phyloP scores from a whole-genome alignment of 2,888 invertebrate species.

The Lydus trimaculatus region DNA sequence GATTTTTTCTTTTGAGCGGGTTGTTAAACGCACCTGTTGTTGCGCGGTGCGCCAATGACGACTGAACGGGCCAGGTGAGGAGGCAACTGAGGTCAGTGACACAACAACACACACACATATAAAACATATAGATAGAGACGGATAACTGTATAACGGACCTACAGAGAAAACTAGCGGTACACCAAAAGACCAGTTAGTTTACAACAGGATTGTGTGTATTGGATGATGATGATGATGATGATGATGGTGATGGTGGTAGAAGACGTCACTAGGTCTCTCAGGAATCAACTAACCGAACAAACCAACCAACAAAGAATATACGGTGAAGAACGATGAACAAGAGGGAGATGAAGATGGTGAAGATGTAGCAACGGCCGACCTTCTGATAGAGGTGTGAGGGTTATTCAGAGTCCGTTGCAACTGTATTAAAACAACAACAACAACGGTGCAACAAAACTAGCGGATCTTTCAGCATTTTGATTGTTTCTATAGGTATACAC shows the following conservation, averaged over 20 bases:
- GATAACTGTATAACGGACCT: slow-evolving; percentile 13
- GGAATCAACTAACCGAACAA: slow-evolving; percentile 17
- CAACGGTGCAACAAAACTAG: not conserved
- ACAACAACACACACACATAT: slow-evolving; percentile 33
- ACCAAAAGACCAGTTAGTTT: slow-evolving; percentile 59
- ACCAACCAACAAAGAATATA: not conserved
- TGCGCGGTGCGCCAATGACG: slow-evolving; percentile 55
- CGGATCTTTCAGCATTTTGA: not conserved
- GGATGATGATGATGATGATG: slow-evolving; percentile 26
- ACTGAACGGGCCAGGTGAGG: slow-evolving; percentile 60
- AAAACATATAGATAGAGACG: not conserved
- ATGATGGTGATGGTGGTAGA: slow-evolving; percentile 22
- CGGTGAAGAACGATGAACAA: not conserved
- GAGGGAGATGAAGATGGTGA: not conserved
- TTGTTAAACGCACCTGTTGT: slow-evolving; percentile 58
- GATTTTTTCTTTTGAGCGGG: slow-evolving; percentile 23
- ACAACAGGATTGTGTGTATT: slow-evolving; percentile 59
- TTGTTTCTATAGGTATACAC: not conserved
- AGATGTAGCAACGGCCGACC: not conserved
- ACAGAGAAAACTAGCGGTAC: slow-evolving; percentile 54
- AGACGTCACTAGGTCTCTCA: slow-evolving; percentile 41
- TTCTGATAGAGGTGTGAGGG: not conserved
- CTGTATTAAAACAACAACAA: not conserved
- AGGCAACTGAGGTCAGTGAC: slow-evolving; percentile 60
- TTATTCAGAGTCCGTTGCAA: not conserved